These are phyloP conservation scores for Steinernema hermaphroditum DNA, from an alignment of 2,888 invertebrate species.

Conservation along the genomic window DNA sequence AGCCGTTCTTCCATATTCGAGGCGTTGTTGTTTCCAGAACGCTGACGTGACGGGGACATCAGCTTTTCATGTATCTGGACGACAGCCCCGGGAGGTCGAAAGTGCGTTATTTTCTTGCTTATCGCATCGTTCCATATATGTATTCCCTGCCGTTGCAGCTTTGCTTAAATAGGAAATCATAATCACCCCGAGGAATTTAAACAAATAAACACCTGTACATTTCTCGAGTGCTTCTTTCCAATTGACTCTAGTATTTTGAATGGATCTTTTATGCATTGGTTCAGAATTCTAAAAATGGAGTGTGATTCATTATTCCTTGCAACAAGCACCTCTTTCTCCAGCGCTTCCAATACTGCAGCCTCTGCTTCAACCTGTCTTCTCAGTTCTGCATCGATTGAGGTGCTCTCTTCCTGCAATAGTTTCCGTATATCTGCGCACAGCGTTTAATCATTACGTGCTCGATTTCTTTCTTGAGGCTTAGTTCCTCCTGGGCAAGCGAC, in stretches of 20 bases:
- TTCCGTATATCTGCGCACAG: no score
- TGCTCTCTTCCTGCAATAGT: slow-evolving; percentile 71
- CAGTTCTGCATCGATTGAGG: slow-evolving; percentile 68
- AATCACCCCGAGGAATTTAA: no score
- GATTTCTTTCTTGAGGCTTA: slow-evolving; percentile 72
- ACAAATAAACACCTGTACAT: slow-evolving; percentile 7
- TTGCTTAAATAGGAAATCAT: not conserved
- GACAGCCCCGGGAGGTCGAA: slow-evolving; percentile 86
- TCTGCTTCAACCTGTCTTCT: slow-evolving; percentile 65
- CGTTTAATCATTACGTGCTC: slow-evolving; percentile 63
- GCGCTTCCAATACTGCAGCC: slow-evolving; percentile 48
- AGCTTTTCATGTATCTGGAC: slow-evolving; percentile 89
- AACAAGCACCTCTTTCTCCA: slow-evolving; percentile 37
- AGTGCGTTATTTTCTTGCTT: slow-evolving; percentile 69
- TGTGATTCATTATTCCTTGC: slow-evolving; percentile 34
- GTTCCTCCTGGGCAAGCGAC: slow-evolving; percentile 71
- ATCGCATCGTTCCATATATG: slow-evolving; percentile 65
- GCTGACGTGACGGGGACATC: slow-evolving; percentile 83
- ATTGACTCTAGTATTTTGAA: not conserved
- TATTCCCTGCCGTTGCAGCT: slow-evolving; percentile 10
- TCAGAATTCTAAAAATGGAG: slow-evolving; percentile 2
- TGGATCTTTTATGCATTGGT: not conserved
- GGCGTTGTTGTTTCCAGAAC: slow-evolving; percentile 36
- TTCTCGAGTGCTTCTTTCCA: slow-evolving; percentile 16
- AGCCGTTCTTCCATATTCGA: slow-evolving; percentile 74